Evolutionary conservation across 2,888 invertebrate species (phyloP), one percentile per base, ranked within the genome.

Genomic region (Gymnosoma rotundatum): DNA sequence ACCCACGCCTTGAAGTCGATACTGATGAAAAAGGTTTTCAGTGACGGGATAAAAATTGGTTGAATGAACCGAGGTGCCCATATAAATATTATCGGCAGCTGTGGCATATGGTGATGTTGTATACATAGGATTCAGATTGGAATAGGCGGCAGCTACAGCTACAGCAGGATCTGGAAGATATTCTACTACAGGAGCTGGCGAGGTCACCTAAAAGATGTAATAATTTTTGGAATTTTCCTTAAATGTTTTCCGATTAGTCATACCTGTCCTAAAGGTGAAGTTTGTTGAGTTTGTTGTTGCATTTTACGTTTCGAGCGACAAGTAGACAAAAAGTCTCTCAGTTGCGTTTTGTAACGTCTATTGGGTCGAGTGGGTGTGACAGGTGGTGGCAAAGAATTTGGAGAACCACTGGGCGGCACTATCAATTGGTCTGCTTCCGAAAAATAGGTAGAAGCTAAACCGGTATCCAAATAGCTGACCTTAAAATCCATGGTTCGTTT

Each of bases 401-500:
- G 93, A 5, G 94, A 93, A 25, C 93, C 92, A 50, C 93, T 93
- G 70, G 93, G 94, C 18, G 95, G 93, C 86, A 94, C 94, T 78
- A 94, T 94, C 20, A 97, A 92, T 91, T 96, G 96, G 90, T 97
- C 97, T 60, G 95, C 94, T 90, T 98, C 98, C 9, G 96, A 96
- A 93, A 98, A 97, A 93, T 98, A 98, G 76, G 96, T 95, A 89
- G 97, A 98, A 18, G 97, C 97, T 86, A 98, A 94, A 18, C 98
- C 98, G 0, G 98, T 98, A 91, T 98, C 98, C 89, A 99, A 94
- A 93, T 99, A 99, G 91, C 98, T 98, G 2, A 92, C 98, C 94
- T 99, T 99, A 93, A 99, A 99, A 93, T 99, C 99, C 97, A 98
- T 98, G 8, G 99, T 99, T 87, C 99, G 94, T 93, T 99, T 99